phyloP scores from a whole-genome alignment of 2,888 invertebrate species.

The Arrhopalites spinosus region DNA sequence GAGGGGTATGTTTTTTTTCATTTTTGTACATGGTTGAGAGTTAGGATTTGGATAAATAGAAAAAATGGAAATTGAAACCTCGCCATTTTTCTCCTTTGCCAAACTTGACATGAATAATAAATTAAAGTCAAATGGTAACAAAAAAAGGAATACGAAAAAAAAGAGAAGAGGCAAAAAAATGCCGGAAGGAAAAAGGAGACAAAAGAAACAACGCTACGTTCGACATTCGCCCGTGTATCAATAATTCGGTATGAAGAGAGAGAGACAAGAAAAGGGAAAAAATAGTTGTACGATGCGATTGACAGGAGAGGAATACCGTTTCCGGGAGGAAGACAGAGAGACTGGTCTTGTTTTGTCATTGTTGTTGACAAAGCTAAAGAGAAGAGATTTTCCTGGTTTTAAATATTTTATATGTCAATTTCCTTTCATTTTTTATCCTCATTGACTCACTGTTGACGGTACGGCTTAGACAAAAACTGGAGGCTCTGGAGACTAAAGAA shows the following conservation, averaged over 20 bases:
- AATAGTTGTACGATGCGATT: too few species aligned
- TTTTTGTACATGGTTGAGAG: too few species aligned
- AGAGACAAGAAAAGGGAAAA: background rate
- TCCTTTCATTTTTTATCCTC: background rate
- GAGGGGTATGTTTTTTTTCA: too few species aligned
- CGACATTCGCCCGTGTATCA: too few species aligned
- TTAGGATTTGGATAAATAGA: background rate
- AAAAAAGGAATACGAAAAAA: constrained; percentile 2
- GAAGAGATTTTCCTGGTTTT: constrained; percentile 8
- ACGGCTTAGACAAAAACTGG: background rate
- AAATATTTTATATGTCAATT: constrained; percentile 23
- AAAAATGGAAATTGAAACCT: background rate
- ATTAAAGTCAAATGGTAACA: constrained; percentile 30
- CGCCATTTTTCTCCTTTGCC: background rate
- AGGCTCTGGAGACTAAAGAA: too few species aligned
- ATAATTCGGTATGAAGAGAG: background rate
- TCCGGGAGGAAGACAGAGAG: too few species aligned
- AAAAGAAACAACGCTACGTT: too few species aligned
- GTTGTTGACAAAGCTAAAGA: too few species aligned
- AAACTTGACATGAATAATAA: constrained; percentile 33
- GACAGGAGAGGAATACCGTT: background rate
- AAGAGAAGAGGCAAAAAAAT: constrained; percentile 3
- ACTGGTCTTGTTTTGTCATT: too few species aligned
- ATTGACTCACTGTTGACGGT: background rate
- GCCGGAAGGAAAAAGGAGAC: constrained; percentile 12